Evolutionary conservation across 2,888 invertebrate genomes (phyloP).

Genomic region (Nymphalis c-album): DNA sequence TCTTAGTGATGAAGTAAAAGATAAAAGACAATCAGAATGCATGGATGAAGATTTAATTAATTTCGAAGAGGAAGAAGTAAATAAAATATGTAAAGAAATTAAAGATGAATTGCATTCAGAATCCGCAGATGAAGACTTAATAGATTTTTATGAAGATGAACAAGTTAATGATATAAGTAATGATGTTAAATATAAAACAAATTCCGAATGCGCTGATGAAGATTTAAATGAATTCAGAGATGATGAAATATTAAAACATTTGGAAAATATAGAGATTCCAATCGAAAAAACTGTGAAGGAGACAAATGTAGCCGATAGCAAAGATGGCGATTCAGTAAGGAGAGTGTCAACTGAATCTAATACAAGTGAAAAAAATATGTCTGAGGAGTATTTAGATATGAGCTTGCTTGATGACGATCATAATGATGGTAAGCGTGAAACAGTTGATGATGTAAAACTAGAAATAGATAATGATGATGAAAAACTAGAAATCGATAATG

Average conservation of each 20-base stretch:
- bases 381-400: conserved; percentile 33
- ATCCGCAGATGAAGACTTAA: too few species aligned
- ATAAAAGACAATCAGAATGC: conserved; percentile 23
- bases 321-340: not conserved
- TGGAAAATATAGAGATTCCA: conserved; percentile 41
- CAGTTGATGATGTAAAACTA: too few species aligned
- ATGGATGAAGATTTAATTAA: conserved; percentile 22
- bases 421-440: too few species aligned
- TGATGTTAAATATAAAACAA: conserved; percentile 10
- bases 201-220: conserved; percentile 26
- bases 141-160: not conserved
- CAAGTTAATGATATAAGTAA: not conserved
- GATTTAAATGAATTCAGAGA: conserved; percentile 27
- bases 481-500: conserved; percentile 13
- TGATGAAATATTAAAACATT: conserved; percentile 29
- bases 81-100: not conserved
- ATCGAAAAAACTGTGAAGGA: conserved; percentile 14
- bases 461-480: conserved; percentile 22
- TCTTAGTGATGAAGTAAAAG: not conserved
- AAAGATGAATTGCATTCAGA: too few species aligned
- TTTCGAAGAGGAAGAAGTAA: not conserved
- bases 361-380: conserved; percentile 27
- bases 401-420: conserved; percentile 40
- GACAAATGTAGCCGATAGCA: not conserved
- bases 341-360: conserved; percentile 20